Evolutionary conservation across 2,888 invertebrate species (phyloP).

Genomic region (Iselma pallidipennis): DNA sequence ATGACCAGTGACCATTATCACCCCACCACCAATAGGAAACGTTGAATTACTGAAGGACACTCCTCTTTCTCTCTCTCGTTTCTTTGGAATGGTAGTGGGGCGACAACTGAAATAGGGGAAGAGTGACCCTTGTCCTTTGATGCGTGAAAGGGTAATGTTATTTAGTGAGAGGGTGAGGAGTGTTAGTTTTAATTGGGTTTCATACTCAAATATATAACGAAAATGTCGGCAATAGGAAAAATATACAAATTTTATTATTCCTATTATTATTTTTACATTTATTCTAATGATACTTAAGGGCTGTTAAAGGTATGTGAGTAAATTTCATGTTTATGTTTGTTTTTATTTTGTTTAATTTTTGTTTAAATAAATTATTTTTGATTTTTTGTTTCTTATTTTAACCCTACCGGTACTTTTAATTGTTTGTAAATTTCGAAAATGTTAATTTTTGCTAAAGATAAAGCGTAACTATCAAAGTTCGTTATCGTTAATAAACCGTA

Average conservation of each 20-base stretch:
- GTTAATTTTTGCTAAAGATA: too few species aligned
- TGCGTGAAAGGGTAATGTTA: slow-evolving; percentile 29
- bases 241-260: too few species aligned
- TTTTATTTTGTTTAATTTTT: background rate
- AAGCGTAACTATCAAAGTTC: too few species aligned
- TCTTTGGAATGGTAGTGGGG: slow-evolving; percentile 31
- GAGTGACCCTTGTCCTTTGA: slow-evolving; percentile 44
- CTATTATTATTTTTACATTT: slow-evolving; percentile 18
- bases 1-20: slow-evolving; percentile 39
- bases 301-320: background rate
- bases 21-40: slow-evolving; percentile 39
- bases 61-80: slow-evolving; percentile 40
- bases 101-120: slow-evolving; percentile 34
- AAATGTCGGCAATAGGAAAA: slow-evolving; percentile 17
- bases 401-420: background rate
- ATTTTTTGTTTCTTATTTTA: slow-evolving; percentile 2
- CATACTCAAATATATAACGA: slow-evolving; percentile 11
- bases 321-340: background rate
- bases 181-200: slow-evolving; percentile 25
- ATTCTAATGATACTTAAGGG: background rate
- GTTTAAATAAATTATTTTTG: slow-evolving; percentile 8
- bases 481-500: too few species aligned
- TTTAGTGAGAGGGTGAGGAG: slow-evolving; percentile 26
- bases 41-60: slow-evolving; percentile 35
- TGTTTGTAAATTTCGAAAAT: too few species aligned